Evolutionary conservation across 2,888 invertebrate species (phyloP).

Genomic region (Cetonia aurata): DNA sequence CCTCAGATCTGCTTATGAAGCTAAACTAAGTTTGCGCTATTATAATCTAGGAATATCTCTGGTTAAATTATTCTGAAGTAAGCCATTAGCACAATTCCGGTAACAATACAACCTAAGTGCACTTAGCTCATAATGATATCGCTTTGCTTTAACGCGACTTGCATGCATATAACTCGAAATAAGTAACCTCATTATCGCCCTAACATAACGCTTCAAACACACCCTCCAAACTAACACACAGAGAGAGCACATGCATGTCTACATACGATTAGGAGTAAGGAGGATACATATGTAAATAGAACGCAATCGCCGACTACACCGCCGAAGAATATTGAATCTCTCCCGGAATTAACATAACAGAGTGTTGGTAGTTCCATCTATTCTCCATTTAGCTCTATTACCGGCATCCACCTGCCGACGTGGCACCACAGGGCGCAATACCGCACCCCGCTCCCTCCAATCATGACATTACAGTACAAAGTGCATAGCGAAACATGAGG

Average conservation of each 20-base stretch:
- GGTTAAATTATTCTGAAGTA: constrained; percentile 16
- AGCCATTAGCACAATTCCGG: background rate
- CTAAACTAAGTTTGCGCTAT: background rate
- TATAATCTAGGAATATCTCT: background rate
- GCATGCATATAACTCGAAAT: constrained; percentile 42
- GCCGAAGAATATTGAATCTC: constrained; percentile 44
- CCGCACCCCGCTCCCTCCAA: background rate
- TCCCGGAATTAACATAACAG: constrained; percentile 51
- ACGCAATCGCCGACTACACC: constrained; percentile 13
- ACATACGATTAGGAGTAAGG: background rate
- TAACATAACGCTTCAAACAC: constrained; percentile 29
- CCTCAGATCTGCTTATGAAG: no score
- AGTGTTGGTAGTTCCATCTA: constrained; percentile 39
- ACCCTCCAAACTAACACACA: constrained; percentile 16
- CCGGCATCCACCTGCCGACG: constrained; percentile 10
- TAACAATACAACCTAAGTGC: constrained; percentile 16
- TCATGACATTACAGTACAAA: constrained; percentile 45
- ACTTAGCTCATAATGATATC: constrained; percentile 22
- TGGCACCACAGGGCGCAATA: background rate
- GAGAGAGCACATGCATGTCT: background rate
- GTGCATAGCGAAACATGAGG: constrained; percentile 50
- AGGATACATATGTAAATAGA: constrained; percentile 3
- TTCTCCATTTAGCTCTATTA: constrained; percentile 33
- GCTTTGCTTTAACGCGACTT: constrained; percentile 30
- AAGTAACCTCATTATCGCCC: constrained; percentile 45